phyloP scores from a whole-genome alignment of 1,140 invertebrate genomes.

The Nylanderia fulva region DNA sequence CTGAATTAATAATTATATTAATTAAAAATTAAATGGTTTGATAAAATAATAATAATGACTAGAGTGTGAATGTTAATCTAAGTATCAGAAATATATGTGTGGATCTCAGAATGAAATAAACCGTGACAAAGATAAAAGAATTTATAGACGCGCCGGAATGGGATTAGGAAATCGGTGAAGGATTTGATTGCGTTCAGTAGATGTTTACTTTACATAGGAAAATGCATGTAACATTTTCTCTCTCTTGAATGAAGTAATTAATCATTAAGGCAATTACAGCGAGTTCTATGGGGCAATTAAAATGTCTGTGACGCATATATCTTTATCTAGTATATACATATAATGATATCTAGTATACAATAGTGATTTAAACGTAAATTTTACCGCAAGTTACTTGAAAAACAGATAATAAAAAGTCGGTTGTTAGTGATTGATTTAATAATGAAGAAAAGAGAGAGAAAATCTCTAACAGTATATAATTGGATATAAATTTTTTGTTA shows the following conservation, averaged over 20 bases:
- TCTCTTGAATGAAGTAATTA: neutral
- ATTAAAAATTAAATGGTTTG: too few relatives aligned
- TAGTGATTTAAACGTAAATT: neutral
- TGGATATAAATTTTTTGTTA: neutral
- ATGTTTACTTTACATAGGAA: neutral
- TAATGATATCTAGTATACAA: neutral
- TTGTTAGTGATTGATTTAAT: neutral
- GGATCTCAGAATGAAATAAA: neutral
- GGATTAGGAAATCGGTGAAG: neutral
- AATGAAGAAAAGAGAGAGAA: too few relatives aligned
- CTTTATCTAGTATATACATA: neutral
- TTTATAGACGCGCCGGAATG: neutral
- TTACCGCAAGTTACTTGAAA: neutral
- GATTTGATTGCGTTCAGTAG: neutral
- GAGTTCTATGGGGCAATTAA: neutral
- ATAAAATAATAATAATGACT: too few relatives aligned
- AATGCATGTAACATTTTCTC: too few relatives aligned
- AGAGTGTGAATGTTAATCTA: too few relatives aligned
- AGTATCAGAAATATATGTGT: too few relatives aligned
- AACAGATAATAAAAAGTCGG: neutral
- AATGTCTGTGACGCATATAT: neutral
- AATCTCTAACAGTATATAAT: neutral
- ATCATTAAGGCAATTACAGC: neutral
- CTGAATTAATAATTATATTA: too few relatives aligned
- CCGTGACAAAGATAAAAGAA: neutral